phyloP scores from a whole-genome alignment of 2,113 vertebrate genomes.

The Pithys albifrons region DNA sequence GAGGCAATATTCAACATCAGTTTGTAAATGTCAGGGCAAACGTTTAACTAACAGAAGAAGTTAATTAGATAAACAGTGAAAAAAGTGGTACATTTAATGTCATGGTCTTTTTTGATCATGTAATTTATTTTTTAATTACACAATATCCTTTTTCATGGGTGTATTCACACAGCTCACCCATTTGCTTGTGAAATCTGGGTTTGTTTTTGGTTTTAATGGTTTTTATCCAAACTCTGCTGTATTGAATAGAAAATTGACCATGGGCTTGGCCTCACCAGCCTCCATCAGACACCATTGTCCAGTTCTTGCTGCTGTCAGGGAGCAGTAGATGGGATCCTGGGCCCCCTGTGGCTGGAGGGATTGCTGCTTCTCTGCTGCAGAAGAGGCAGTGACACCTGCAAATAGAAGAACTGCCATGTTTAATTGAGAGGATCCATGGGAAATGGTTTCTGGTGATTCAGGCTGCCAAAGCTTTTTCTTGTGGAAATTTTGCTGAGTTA shows the following conservation, averaged over 20 bases:
- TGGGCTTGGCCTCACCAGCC: neutral
- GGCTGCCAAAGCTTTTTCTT: neutral
- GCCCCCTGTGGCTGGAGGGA: neutral
- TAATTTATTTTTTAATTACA: neutral
- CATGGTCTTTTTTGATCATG: neutral
- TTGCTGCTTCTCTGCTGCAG: neutral
- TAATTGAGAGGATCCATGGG: neutral
- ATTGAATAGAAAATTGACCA: neutral
- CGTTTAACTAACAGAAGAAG: neutral
- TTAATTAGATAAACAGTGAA: neutral
- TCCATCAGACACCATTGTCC: neutral
- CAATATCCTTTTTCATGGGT: neutral
- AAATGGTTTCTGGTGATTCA: neutral
- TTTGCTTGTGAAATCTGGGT: neutral
- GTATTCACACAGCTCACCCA: neutral
- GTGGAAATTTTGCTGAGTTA: neutral
- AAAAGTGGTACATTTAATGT: neutral
- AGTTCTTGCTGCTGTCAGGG: accelerated
- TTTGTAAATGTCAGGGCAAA: neutral
- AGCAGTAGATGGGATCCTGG: neutral
- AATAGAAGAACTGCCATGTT: accelerated
- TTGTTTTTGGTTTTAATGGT: neutral
- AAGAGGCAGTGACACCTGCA: neutral
- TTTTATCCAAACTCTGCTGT: neutral
- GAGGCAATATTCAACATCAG: neutral